Evolutionary conservation across 1,140 invertebrate genomes (phyloP).

Genomic region (Polypedilum pembai): DNA sequence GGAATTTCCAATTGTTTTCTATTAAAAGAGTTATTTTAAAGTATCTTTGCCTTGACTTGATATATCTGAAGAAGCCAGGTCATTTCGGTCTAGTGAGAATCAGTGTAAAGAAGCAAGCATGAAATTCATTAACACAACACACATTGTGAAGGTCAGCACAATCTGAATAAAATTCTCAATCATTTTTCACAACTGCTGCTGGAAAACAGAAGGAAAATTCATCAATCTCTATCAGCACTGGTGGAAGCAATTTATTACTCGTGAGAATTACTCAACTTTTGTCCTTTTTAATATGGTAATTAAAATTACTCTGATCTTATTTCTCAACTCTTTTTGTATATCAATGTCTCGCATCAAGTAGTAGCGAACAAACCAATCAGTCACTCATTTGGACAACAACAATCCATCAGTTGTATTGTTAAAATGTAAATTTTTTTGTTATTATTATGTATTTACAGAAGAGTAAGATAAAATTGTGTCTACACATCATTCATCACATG

Average conservation of each 20-base stretch:
- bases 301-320: neutral
- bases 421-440: too few relatives aligned
- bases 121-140: neutral
- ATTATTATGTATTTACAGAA: too few relatives aligned
- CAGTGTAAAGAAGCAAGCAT: too few relatives aligned
- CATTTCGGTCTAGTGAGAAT: too few relatives aligned
- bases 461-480: neutral
- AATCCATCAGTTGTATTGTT: too few relatives aligned
- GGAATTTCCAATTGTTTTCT: too few relatives aligned
- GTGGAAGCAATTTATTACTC: neutral
- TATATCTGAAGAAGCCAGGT: too few relatives aligned
- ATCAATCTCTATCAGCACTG: neutral
- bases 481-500: conserved; percentile 16
- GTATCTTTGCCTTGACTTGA: too few relatives aligned
- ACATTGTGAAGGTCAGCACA: neutral
- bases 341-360: neutral
- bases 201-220: neutral
- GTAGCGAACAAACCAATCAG: too few relatives aligned
- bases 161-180: neutral
- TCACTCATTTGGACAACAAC: too few relatives aligned
- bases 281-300: conserved; percentile 18
- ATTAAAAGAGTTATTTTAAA: too few relatives aligned
- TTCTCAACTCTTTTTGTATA: neutral
- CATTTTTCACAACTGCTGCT: neutral
- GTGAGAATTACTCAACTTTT: neutral